Conservation (phyloP, 1,140 invertebrate genomes). For the Dendroctonus ponderosae region DNA sequence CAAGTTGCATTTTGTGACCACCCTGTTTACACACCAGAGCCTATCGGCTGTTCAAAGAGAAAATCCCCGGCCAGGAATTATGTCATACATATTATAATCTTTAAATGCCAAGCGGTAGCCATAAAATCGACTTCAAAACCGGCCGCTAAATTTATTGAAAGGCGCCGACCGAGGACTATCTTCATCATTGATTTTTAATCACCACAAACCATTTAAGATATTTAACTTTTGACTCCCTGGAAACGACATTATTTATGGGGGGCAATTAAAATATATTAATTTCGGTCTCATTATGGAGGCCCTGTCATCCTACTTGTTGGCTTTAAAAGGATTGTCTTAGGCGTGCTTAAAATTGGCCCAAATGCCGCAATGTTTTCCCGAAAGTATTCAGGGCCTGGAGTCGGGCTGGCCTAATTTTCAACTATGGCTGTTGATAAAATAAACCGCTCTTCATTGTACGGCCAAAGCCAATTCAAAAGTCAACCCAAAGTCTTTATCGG, state of each 20-base stretch:
- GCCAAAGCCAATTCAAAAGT: background rate
- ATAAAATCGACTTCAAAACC: conserved; percentile 29
- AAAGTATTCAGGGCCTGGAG: background rate
- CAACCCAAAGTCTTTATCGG: background rate
- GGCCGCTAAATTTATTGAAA: conserved; percentile 29
- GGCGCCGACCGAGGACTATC: conserved; percentile 23
- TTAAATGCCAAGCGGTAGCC: conserved; percentile 27
- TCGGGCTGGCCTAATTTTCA: background rate
- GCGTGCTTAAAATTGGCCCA: background rate
- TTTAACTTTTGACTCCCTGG: conserved; percentile 24
- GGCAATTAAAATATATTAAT: conserved; percentile 17
- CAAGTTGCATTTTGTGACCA: too few species aligned
- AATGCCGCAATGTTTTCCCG: background rate
- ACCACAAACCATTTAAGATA: conserved; percentile 30
- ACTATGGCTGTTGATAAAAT: background rate
- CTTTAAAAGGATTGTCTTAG: background rate
- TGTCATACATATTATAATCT: conserved; percentile 31
- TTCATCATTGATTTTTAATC: conserved; percentile 31
- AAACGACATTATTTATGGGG: conserved; percentile 14
- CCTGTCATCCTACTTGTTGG: background rate
- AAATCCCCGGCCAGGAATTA: conserved; percentile 22
- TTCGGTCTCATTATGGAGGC: background rate
- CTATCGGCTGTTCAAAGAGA: conserved; percentile 19
- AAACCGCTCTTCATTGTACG: background rate
- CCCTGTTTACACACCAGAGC: background rate